Percentiles rank a stretch among this genome's conserved stretches.
Conservation (phyloP, 2,797 vertebrate species). For the Kryptopterus vitreolus region DNA sequence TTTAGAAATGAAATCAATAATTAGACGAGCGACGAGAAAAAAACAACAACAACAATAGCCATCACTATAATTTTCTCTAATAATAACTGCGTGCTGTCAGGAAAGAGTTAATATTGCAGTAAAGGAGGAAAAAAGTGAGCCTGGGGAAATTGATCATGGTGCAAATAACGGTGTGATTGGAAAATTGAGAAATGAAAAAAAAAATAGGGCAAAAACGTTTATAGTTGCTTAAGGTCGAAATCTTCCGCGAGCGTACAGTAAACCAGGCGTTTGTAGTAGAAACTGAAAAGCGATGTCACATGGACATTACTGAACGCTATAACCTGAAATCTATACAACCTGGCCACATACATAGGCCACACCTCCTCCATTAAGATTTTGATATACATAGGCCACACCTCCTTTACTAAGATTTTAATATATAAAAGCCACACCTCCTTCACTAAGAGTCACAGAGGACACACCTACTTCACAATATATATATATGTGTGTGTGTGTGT, state of each 20-base stretch:
- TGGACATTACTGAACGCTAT: not conserved
- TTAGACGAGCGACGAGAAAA: not conserved
- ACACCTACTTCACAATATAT: no score
- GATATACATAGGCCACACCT: no score
- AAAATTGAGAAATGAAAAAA: not conserved
- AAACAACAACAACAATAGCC: no score
- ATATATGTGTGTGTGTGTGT: no score
- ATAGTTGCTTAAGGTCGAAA: not conserved
- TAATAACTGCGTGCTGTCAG: not conserved
- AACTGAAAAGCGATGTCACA: not conserved
- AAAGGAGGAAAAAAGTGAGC: not conserved
- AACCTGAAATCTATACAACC: no score
- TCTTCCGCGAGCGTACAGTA: not conserved
- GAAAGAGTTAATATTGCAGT: slow-evolving; percentile 23
- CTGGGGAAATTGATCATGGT: slow-evolving; percentile 2
- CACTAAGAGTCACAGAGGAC: no score
- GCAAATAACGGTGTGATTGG: not conserved
- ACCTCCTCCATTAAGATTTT: no score
- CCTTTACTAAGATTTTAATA: no score
- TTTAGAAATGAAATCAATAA: not conserved
- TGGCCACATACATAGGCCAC: no score
- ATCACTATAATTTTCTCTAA: not conserved
- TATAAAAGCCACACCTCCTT: no score
- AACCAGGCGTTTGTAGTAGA: not conserved
- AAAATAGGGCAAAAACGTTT: not conserved